Percentiles rank a stretch among this genome's conserved stretches.
phyloP scores from a whole-genome alignment of 1,140 invertebrate species.

The Paraescarpia echinospica region DNA sequence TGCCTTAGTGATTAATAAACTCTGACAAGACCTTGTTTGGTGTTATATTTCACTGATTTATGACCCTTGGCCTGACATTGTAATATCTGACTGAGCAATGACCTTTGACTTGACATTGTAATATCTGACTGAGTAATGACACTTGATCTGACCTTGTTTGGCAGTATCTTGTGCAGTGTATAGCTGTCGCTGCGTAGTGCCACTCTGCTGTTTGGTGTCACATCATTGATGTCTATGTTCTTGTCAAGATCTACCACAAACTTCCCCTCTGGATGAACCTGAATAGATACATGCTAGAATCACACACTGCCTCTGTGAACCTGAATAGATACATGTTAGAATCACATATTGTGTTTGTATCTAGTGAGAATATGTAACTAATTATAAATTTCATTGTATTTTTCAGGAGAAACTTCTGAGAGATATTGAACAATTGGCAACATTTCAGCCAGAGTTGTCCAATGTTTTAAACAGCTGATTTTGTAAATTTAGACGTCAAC shows the following conservation, averaged over 20 bases:
- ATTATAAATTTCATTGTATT: background rate
- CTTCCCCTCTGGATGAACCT: conserved; percentile 98
- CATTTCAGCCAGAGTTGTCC: too few relatives aligned
- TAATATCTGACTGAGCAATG: background rate
- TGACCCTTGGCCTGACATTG: background rate
- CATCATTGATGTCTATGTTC: conserved; percentile 98
- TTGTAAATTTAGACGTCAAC: background rate
- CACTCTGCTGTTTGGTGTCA: conserved; percentile 96
- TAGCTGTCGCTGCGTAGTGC: conserved; percentile 98
- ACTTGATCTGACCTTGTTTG: conserved; percentile 78
- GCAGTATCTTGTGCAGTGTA: conserved; percentile 97
- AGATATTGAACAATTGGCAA: too few relatives aligned
- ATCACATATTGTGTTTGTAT: background rate
- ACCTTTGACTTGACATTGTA: conserved; percentile 53
- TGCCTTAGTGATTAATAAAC: background rate
- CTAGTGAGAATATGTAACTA: background rate
- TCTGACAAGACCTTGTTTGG: background rate
- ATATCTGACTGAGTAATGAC: background rate
- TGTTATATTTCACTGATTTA: background rate
- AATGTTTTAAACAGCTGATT: too few relatives aligned
- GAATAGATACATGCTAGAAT: background rate
- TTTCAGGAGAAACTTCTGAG: background rate
- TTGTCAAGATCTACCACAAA: conserved; percentile 99
- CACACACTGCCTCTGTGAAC: conserved; percentile 69
- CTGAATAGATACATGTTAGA: conserved; percentile 39